Evolutionary conservation across 2,888 invertebrate genomes (phyloP).

Genomic region (Ectobius pallidus): DNA sequence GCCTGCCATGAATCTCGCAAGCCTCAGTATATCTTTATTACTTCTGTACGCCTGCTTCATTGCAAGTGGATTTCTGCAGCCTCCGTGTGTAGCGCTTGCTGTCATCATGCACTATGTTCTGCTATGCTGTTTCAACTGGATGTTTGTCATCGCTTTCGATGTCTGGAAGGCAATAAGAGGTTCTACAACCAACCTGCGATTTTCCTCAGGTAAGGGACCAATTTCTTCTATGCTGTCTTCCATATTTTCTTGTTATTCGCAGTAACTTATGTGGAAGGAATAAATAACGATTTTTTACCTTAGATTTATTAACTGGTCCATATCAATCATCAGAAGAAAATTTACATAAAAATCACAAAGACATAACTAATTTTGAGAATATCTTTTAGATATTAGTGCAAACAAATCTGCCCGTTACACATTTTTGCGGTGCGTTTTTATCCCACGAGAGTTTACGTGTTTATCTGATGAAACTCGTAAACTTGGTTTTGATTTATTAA

Average conservation of each 20-base stretch:
- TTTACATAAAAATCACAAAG: too few species aligned
- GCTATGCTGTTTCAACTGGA: neutral
- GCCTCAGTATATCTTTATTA: neutral
- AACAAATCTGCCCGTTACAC: too few species aligned
- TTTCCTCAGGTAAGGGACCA: neutral
- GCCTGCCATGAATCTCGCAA: neutral
- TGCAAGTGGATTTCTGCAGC: neutral
- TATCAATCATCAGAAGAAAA: too few species aligned
- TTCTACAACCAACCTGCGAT: neutral
- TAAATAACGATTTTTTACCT: too few species aligned
- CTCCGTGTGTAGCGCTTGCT: neutral
- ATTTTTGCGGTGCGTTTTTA: too few species aligned
- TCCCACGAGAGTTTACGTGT: too few species aligned
- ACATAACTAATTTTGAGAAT: too few species aligned
- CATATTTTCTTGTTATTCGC: neutral
- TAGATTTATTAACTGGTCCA: too few species aligned
- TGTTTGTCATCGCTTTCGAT: neutral
- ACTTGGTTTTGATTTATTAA: too few species aligned
- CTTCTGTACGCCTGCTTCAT: neutral
- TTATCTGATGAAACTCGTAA: too few species aligned
- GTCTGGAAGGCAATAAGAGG: neutral
- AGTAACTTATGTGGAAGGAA: neutral
- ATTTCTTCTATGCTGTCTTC: neutral
- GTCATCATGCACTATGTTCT: neutral
- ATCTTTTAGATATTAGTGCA: too few species aligned